A percentile compares a stretch with the other conserved stretches of the same genome.
These are phyloP conservation scores for Champsocephalus esox DNA, from an alignment of 2,797 vertebrate genomes.

Conservation along the genomic window DNA sequence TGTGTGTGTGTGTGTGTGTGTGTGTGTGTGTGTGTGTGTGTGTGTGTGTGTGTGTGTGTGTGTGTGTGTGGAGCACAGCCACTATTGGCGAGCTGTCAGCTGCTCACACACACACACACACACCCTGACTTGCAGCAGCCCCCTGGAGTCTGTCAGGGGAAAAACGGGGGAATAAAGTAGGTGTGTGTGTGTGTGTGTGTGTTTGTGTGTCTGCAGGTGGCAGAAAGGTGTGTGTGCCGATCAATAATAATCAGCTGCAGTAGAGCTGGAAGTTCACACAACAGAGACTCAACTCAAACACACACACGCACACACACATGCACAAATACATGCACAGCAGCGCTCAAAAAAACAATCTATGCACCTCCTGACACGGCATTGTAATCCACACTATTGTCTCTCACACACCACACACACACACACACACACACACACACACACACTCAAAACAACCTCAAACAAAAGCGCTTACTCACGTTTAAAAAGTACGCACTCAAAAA, in stretches of 20 bases:
- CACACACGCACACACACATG: conserved; percentile 17
- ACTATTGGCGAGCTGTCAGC: conserved; percentile 80
- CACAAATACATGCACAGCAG: conserved; percentile 56
- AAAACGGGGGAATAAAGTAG: conserved; percentile 41
- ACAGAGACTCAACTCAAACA: conserved; percentile 60
- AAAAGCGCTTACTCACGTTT: conserved; percentile 67
- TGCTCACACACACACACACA: conserved; percentile 47
- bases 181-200: conserved; percentile 16
- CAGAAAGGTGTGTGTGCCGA: conserved; percentile 69
- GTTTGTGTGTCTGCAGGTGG: conserved; percentile 59
- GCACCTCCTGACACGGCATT: conserved; percentile 52
- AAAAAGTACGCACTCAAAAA: conserved; percentile 67
- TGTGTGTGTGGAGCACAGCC: conserved; percentile 59
- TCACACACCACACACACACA: conserved; percentile 18
- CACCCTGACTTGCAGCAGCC: conserved; percentile 53
- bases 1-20: conserved; percentile 41
- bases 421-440: conserved; percentile 29
- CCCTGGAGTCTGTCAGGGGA: conserved; percentile 66
- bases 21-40: no score
- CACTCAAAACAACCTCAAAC: conserved; percentile 44
- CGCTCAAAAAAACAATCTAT: conserved; percentile 61
- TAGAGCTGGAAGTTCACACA: conserved; percentile 75
- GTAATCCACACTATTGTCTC: conserved; percentile 41
- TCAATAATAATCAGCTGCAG: conserved; percentile 83
- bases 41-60: no score